Evolutionary conservation across 2,888 invertebrate species (phyloP).

Genomic region (Tineola bisselliella): DNA sequence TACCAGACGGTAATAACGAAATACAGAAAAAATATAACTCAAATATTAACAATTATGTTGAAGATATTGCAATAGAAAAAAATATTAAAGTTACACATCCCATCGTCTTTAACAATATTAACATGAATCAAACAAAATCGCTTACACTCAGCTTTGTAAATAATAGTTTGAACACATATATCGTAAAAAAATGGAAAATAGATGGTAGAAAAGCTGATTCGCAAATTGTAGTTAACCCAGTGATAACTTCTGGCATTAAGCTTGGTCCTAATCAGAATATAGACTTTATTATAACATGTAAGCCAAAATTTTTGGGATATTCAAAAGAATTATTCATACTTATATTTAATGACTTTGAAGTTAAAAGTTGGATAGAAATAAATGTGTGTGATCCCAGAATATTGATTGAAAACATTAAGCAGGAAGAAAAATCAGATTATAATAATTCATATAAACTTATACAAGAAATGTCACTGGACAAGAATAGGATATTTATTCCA

Average conservation of each 20-base stretch:
- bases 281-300: conserved; percentile 57
- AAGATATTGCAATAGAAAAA: conserved; percentile 45
- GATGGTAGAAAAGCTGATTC: conserved; percentile 60
- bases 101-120: conserved; percentile 53
- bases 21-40: not conserved
- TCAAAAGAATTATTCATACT: conserved; percentile 71
- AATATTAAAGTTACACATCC: conserved; percentile 65
- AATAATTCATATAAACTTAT: conserved; percentile 21
- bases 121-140: conserved; percentile 33
- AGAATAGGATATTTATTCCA: conserved; percentile 36
- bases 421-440: conserved; percentile 18
- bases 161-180: conserved; percentile 50
- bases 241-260: conserved; percentile 31
- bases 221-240: conserved; percentile 57
- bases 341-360: conserved; percentile 68
- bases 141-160: conserved; percentile 38
- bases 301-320: conserved; percentile 68
- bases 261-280: conserved; percentile 49
- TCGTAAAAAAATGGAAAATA: conserved; percentile 60
- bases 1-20: not conserved
- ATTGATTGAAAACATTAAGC: not conserved
- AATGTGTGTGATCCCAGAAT: conserved; percentile 33
- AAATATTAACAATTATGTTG: not conserved
- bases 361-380: conserved; percentile 68
- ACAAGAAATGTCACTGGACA: conserved; percentile 30